Percentiles rank a stretch among this genome's conserved stretches.
Evolutionary conservation across 2,113 vertebrate genomes (phyloP).

Genomic region (Poecilia latipinna): DNA sequence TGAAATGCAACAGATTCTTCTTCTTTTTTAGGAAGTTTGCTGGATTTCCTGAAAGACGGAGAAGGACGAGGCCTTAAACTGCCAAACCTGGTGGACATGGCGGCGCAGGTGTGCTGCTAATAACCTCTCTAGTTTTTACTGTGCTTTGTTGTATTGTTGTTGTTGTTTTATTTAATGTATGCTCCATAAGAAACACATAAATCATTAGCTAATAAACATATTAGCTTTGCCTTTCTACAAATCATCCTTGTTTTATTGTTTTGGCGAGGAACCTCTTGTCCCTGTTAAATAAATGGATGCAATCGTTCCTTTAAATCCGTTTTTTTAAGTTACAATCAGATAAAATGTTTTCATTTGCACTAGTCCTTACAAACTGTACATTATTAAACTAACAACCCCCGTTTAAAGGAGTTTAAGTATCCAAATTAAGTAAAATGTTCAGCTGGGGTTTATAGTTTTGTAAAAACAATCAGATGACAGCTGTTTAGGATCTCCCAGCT

Average conservation of each 20-base stretch:
- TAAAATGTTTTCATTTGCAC: not conserved
- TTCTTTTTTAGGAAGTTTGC: conserved; percentile 88
- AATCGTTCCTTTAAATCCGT: not conserved
- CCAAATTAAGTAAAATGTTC: no score
- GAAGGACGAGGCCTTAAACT: conserved; percentile 94
- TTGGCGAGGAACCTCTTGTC: not conserved
- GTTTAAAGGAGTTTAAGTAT: no score
- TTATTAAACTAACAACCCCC: no score
- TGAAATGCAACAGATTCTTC: not conserved
- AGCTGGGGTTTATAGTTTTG: no score
- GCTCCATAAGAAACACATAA: no score
- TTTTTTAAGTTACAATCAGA: not conserved
- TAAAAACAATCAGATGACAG: no score
- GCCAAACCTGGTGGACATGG: conserved; percentile 99
- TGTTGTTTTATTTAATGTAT: no score
- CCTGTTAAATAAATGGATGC: not conserved
- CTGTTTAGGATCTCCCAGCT: no score
- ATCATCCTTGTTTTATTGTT: not conserved
- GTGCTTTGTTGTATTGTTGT: not conserved
- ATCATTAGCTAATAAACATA: not conserved
- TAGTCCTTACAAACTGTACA: no score
- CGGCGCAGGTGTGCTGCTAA: conserved; percentile 87
- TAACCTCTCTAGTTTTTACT: no score
- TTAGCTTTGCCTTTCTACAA: conserved; percentile 14
- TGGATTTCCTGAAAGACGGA: conserved; percentile 95